A percentile compares a stretch with the other conserved stretches of the same genome.
Evolutionary conservation across 1,140 invertebrate genomes (phyloP).

Genomic region (Heliconius hewitsoni): DNA sequence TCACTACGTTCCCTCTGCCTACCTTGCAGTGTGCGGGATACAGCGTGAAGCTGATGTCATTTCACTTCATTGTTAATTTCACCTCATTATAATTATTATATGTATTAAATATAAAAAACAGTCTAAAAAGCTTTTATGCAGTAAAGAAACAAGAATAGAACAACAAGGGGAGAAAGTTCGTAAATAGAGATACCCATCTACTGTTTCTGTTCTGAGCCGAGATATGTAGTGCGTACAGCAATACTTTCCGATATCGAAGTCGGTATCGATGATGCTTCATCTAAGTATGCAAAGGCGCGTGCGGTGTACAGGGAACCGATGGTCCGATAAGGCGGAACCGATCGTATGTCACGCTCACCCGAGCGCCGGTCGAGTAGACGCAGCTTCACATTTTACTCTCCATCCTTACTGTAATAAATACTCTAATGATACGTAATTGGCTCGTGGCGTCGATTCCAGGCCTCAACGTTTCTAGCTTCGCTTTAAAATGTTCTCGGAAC

Average conservation of each 20-base stretch:
- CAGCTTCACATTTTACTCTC: conserved; percentile 59
- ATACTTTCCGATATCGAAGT: conserved; percentile 52
- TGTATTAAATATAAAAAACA: not conserved
- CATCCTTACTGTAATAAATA: conserved; percentile 65
- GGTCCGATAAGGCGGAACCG: conserved; percentile 63
- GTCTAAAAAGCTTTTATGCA: not conserved
- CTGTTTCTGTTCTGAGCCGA: conserved; percentile 26
- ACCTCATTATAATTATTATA: not conserved
- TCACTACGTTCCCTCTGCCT: too few species aligned
- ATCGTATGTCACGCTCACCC: conserved; percentile 69
- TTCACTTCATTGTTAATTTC: not conserved
- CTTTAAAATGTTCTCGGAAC: not conserved
- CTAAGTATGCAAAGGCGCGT: conserved; percentile 66
- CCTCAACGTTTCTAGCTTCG: not conserved
- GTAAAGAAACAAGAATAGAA: not conserved
- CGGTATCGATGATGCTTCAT: conserved; percentile 52
- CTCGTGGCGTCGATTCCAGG: conserved; percentile 9
- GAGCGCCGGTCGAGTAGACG: conserved; percentile 35
- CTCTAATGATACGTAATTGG: conserved; percentile 59
- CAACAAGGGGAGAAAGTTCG: conserved; percentile 14
- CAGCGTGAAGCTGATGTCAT: too few species aligned
- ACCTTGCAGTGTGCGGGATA: too few species aligned
- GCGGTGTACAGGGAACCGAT: conserved; percentile 57
- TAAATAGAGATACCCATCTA: conserved; percentile 29
- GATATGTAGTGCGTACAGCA: conserved; percentile 43